phyloP scores from a whole-genome alignment of 2,797 vertebrate genomes.

The Schizopygopsis malacanthus region DNA sequence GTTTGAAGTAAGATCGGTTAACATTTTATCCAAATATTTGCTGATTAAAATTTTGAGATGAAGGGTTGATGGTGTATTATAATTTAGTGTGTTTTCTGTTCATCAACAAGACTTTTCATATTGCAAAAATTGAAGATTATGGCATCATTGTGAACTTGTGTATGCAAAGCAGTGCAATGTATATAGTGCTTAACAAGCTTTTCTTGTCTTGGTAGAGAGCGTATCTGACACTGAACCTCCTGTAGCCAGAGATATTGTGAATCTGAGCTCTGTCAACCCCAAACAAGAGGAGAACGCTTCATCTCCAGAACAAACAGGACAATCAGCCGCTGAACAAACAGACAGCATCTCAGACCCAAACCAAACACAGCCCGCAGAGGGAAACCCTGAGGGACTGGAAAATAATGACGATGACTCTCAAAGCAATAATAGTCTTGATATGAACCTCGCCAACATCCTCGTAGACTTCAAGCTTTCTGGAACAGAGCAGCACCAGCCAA shows the following conservation, averaged over 20 bases:
- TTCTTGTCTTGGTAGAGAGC: conserved; percentile 52
- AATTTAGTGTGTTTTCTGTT: not conserved
- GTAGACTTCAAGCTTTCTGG: conserved; percentile 88
- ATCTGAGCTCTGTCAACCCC: conserved; percentile 14
- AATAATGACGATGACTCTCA: conserved; percentile 83
- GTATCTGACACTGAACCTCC: conserved; percentile 55
- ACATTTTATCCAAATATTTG: not conserved
- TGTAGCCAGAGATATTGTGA: conserved; percentile 20
- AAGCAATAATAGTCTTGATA: conserved; percentile 95
- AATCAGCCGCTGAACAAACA: conserved; percentile 32
- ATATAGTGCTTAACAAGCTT: not conserved
- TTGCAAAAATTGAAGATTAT: not conserved
- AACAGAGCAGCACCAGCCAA: conserved; percentile 63
- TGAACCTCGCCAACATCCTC: conserved; percentile 91
- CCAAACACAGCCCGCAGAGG: conserved; percentile 1
- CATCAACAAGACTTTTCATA: not conserved
- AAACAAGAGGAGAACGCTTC: conserved; percentile 27
- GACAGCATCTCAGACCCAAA: conserved; percentile 32
- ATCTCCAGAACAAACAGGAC: conserved; percentile 19
- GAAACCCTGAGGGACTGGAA: conserved; percentile 61
- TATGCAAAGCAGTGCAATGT: not conserved
- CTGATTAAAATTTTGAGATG: conserved; percentile 5
- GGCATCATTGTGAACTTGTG: not conserved
- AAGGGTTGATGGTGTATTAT: not conserved
- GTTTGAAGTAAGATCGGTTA: not conserved